Base-by-base conservation (phyloP, 2,797 vertebrate genomes). In the Etheostoma nigrum region DNA sequence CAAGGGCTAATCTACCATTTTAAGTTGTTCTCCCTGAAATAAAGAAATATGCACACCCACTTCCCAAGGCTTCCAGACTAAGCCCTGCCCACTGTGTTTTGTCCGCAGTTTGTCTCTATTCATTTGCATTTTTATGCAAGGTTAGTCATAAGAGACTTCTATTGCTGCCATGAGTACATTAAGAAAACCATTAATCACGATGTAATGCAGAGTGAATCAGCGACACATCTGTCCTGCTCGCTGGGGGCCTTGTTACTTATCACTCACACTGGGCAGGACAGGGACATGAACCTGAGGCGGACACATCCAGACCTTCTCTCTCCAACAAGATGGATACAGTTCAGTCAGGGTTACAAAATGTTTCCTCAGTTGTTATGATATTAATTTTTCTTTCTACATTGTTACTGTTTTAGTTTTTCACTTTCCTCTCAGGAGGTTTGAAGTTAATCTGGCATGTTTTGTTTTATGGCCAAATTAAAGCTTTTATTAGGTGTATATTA, bases 71-170 rank as follows among this genome's bases (percentile, higher is more conserved):
- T 93, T 74, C 84, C 52, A 77, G 81, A 76, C 80, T 89, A 72
- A 79, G 90, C 85, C 87, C 92, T 75, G 84, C 92, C 91, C 88
- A 89, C 75, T 78, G 78, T 91, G 82, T 89, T 82, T 81, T 92
- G 93, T 76, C 82, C 36, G 59, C 86, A 89, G 83, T 92, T 93
- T 94, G 90, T 93, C 89, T 88, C 85, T 82, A 87, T 91, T 93
- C 89, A 95, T 95, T 95, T 93, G 93, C 94, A 95, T 95, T 95
- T 94, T 95, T 94, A 94, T 94, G 93, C 92, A 94, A 94, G 92
- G 92, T 93, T 94, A 93, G 91, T 91, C 82, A 84, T 82, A 84
- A 82, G 91, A 91, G 92, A 91, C 92, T 94, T 89, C 85, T 92
- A 91, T 94, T 93, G 91, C 89, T 88, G 91, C 83, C 79, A 76